Conservation (phyloP, 2,888 invertebrate genomes). For the Anagyrus pseudococci region DNA sequence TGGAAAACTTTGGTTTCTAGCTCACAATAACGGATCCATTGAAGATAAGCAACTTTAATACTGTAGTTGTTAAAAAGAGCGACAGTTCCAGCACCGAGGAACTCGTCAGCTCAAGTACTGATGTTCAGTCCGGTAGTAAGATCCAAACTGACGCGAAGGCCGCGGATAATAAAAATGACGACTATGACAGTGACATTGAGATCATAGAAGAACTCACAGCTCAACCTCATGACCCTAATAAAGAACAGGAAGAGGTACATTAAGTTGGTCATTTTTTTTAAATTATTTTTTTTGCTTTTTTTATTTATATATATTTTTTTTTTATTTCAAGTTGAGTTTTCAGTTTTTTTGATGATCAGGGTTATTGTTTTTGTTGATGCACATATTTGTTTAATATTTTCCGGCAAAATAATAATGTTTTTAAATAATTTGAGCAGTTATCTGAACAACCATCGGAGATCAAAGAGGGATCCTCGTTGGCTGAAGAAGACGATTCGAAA, state of each 20-base stretch:
- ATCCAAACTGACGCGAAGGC: background rate
- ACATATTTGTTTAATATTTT: background rate
- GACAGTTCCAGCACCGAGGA: slow-evolving; percentile 41
- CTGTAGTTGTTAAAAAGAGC: slow-evolving; percentile 13
- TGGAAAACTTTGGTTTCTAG: slow-evolving; percentile 3
- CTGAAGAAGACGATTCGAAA: background rate
- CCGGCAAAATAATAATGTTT: too few relatives aligned
- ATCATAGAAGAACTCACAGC: slow-evolving; percentile 46
- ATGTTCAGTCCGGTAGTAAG: slow-evolving; percentile 38
- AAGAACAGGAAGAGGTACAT: slow-evolving; percentile 14
- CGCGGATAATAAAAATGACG: slow-evolving; percentile 7
- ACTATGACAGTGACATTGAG: slow-evolving; percentile 57
- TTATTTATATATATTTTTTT: background rate
- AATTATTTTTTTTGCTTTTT: background rate
- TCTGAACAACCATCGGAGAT: background rate
- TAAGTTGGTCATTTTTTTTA: background rate
- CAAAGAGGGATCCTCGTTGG: slow-evolving; percentile 2
- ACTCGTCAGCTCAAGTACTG: slow-evolving; percentile 50
- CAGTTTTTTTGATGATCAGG: background rate
- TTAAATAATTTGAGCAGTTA: background rate
- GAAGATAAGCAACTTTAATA: background rate
- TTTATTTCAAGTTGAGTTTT: background rate
- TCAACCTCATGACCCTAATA: background rate
- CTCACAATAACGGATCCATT: slow-evolving; percentile 17
- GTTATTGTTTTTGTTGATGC: background rate